These are phyloP conservation scores for Odontomyia ornata DNA, from an alignment of 2,888 invertebrate genomes.

Conservation along the genomic window DNA sequence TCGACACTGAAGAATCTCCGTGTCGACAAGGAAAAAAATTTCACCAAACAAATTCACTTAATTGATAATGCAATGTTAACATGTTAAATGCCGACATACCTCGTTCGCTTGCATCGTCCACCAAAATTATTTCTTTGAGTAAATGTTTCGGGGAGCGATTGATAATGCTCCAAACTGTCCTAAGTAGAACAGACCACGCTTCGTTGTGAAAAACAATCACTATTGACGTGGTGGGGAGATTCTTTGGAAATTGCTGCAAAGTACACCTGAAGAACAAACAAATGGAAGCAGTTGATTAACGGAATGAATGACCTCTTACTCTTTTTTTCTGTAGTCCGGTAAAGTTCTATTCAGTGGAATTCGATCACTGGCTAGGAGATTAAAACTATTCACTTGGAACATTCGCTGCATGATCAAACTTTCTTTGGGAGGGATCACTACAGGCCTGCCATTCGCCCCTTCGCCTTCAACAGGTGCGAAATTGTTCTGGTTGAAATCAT, in stretches of 20 bases:
- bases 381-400: slow-evolving; percentile 86
- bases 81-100: slow-evolving; percentile 2
- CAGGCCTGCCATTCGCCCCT: slow-evolving; percentile 83
- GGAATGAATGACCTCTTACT: slow-evolving; percentile 65
- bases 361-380: slow-evolving; percentile 86
- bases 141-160: slow-evolving; percentile 82
- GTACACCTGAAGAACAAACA: slow-evolving; percentile 67
- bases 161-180: slow-evolving; percentile 95
- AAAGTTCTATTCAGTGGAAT: slow-evolving; percentile 85
- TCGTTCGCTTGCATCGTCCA: slow-evolving; percentile 85
- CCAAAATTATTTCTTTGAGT: slow-evolving; percentile 84
- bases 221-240: slow-evolving; percentile 86
- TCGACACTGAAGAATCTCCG: no score
- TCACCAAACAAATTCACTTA: no score
- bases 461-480: slow-evolving; percentile 78
- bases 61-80: no score
- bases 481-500: slow-evolving; percentile 74
- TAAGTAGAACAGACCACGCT: slow-evolving; percentile 95
- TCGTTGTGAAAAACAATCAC: slow-evolving; percentile 99
- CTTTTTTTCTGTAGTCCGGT: slow-evolving; percentile 83
- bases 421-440: slow-evolving; percentile 78
- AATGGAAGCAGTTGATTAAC: background rate
- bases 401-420: slow-evolving; percentile 79
- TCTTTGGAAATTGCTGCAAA: slow-evolving; percentile 66
- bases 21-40: no score